Evolutionary conservation across 2,797 vertebrate species (phyloP).

Genomic region (Tauraco hartlaubi): DNA sequence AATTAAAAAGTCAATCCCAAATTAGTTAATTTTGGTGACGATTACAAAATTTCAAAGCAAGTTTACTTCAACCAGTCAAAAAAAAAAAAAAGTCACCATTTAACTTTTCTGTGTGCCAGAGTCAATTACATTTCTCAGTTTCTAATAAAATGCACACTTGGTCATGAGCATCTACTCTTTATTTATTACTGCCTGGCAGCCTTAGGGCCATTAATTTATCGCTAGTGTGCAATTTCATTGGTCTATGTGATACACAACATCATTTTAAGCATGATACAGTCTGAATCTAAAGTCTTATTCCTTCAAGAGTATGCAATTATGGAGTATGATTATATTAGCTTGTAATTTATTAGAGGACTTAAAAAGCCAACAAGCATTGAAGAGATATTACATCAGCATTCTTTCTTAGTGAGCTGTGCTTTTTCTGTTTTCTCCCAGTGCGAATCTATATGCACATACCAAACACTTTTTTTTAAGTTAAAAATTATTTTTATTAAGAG

Average conservation of each 20-base stretch:
- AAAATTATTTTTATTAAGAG: not conserved
- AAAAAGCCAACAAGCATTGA: conserved; percentile 26
- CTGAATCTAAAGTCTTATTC: conserved; percentile 41
- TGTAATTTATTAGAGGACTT: conserved; percentile 59
- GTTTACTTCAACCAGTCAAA: not conserved
- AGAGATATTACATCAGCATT: conserved; percentile 22
- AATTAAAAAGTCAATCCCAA: not conserved
- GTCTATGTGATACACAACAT: not conserved
- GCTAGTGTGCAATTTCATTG: not conserved
- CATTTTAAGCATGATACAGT: conserved; percentile 10
- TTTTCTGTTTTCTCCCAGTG: not conserved
- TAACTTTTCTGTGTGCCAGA: not conserved
- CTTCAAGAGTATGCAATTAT: conserved; percentile 44
- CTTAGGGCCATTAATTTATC: not conserved
- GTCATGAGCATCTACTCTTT: conserved; percentile 44
- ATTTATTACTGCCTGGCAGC: conserved; percentile 63
- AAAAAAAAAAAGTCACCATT: not conserved
- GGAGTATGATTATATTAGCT: conserved; percentile 37
- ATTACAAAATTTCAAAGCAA: not conserved
- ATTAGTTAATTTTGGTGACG: not conserved
- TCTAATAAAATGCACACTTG: conserved; percentile 24
- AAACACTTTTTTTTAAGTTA: not conserved
- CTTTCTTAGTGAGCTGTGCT: not conserved
- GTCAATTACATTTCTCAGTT: conserved; percentile 44
- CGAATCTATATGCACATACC: not conserved